Evolutionary conservation across 2,113 vertebrate species (phyloP).

Genomic region (Sarotherodon lohbergeri): DNA sequence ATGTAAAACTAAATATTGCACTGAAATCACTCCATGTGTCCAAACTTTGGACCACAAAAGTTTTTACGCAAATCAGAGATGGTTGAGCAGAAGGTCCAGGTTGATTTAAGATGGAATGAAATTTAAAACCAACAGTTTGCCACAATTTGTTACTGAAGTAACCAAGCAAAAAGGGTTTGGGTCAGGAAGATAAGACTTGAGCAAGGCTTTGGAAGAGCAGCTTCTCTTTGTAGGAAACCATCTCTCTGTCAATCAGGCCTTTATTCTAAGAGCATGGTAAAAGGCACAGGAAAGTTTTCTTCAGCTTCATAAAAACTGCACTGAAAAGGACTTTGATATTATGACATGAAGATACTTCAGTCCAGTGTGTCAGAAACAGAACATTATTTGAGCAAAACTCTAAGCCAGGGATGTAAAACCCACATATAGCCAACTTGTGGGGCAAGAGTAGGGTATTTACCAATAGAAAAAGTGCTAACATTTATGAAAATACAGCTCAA

Average conservation of each 20-base stretch:
- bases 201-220: neutral
- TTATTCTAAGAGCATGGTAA: neutral
- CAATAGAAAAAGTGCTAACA: neutral
- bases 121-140: neutral
- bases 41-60: neutral
- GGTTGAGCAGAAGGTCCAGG: neutral
- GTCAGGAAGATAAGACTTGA: neutral
- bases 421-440: neutral
- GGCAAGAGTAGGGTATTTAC: neutral
- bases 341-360: neutral
- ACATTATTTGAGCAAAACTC: neutral
- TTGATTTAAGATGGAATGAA: neutral
- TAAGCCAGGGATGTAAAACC: neutral
- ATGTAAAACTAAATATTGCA: neutral
- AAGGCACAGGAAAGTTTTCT: neutral
- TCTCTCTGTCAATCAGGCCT: neutral
- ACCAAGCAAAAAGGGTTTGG: neutral
- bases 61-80: neutral
- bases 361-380: neutral
- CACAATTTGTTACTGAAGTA: neutral
- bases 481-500: neutral
- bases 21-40: neutral
- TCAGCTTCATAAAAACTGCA: neutral
- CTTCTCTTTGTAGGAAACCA: neutral
- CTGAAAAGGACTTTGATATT: neutral